phyloP scores from a whole-genome alignment of 2,888 invertebrate genomes.

The Allophyes oxyacanthae region DNA sequence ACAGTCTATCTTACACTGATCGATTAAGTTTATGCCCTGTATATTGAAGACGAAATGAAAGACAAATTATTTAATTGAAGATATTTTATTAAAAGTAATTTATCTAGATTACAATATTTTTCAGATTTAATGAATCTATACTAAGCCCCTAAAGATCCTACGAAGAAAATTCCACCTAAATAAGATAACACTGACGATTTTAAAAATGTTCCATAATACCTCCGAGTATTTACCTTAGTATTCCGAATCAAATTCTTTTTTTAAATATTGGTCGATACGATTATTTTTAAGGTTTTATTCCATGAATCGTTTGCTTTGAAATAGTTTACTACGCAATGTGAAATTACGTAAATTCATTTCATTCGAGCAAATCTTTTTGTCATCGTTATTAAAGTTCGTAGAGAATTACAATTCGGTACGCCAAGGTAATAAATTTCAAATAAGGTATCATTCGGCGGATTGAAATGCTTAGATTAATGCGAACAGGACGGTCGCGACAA shows the following conservation, averaged over 20 bases:
- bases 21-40: too few relatives aligned
- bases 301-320: not conserved
- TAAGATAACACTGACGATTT: slow-evolving; percentile 1
- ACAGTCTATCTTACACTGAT: too few relatives aligned
- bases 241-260: not conserved
- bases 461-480: slow-evolving; percentile 59
- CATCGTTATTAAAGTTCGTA: not conserved
- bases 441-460: not conserved
- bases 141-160: not conserved
- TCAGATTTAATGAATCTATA: not conserved
- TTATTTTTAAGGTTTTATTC: not conserved
- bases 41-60: too few relatives aligned
- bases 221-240: not conserved
- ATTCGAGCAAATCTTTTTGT: slow-evolving; percentile 10
- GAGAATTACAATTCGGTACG: not conserved
- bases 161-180: not conserved
- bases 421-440: not conserved
- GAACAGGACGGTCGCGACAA: slow-evolving; percentile 54
- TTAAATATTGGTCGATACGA: not conserved
- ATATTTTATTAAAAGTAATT: too few relatives aligned
- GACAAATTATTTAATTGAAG: too few relatives aligned
- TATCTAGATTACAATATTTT: too few relatives aligned
- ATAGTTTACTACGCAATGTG: not conserved
- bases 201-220: not conserved
- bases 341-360: not conserved